A percentile compares a stretch with the other conserved stretches of the same genome.
These are phyloP conservation scores for Oeneis ivallda DNA, from an alignment of 2,888 invertebrate species.

Conservation along the genomic window DNA sequence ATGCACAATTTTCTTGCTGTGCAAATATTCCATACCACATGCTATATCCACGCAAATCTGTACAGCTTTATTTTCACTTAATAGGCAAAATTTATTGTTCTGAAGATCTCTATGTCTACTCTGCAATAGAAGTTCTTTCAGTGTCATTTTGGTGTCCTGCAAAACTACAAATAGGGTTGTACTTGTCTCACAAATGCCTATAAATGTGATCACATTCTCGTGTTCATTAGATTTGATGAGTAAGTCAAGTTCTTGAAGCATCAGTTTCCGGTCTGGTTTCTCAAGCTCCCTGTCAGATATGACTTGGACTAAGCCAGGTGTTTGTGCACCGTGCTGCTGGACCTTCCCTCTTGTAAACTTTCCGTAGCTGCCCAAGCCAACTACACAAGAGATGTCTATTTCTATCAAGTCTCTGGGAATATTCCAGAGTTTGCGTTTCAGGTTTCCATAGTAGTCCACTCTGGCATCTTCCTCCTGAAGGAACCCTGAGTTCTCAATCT, in stretches of 20 bases:
- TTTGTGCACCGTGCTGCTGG: slow-evolving; percentile 81
- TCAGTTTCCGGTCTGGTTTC: slow-evolving; percentile 76
- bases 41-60: slow-evolving; percentile 86
- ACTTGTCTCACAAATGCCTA: slow-evolving; percentile 90
- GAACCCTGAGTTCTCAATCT: slow-evolving; percentile 90
- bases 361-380: slow-evolving; percentile 90
- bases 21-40: slow-evolving; percentile 87
- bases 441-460: slow-evolving; percentile 86
- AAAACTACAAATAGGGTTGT: slow-evolving; percentile 88
- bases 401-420: slow-evolving; percentile 87
- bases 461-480: slow-evolving; percentile 86
- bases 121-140: slow-evolving; percentile 87
- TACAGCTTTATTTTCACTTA: slow-evolving; percentile 84
- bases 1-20: slow-evolving; percentile 86
- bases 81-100: slow-evolving; percentile 80
- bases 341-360: slow-evolving; percentile 87
- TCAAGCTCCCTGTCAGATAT: slow-evolving; percentile 82
- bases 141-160: slow-evolving; percentile 84
- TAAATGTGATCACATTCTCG: slow-evolving; percentile 86
- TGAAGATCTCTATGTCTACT: slow-evolving; percentile 78
- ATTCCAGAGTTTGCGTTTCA: slow-evolving; percentile 88
- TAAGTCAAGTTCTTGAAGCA: slow-evolving; percentile 87
- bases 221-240: slow-evolving; percentile 86
- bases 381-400: slow-evolving; percentile 85
- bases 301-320: slow-evolving; percentile 83